Base-by-base conservation (phyloP, 2,797 vertebrate species). In the Microctenopoma steveboyesi region DNA sequence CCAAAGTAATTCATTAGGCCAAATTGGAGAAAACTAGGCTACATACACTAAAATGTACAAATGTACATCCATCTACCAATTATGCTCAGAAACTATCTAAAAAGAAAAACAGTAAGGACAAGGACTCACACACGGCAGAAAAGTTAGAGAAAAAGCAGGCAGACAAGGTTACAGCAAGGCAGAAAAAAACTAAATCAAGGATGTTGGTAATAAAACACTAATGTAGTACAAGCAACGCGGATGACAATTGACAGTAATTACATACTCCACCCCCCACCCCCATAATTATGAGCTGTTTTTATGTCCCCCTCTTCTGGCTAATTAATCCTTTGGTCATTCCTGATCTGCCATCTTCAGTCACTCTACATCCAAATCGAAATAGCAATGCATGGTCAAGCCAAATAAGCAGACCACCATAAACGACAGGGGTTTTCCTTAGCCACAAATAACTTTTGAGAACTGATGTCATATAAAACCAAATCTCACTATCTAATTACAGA, bases 231-330 rank as follows among this genome's bases (percentile, higher is more conserved):
- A 77, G 63, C 55, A 87, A 81, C 81, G 50, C 76, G 52, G 74
- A 92, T 83, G 77, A 84, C 78, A 87, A 85, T 77, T 86, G 81
- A 84, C 83, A 81, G 83, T 87, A 86, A 87, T 86, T 85, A 77
- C 79, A 89, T 47, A 72, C 7, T 67, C 5, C 4, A 22, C 22
- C 22, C 22, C 22, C 22, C 22, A 22, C 55, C 78, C 56, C 68
- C 74, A 28, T 88, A 85, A 88, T 91, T 87, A 85, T 70, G 66
- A 87, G 80, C 62, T 72, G 82, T 82, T 79, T 78, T 70, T 63
- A 60, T 68, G 48, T 4, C 22, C 65, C 71, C 75, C 64, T 74
- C 51, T 77, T 84, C 76, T 86, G 52, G 55, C 60, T 84, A 15
- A 55, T 47, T 82, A 81, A 90, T 84, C 74, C 70, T 74, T 59